phyloP scores from a whole-genome alignment of 2,888 invertebrate species.

The Limnephilus lunatus region DNA sequence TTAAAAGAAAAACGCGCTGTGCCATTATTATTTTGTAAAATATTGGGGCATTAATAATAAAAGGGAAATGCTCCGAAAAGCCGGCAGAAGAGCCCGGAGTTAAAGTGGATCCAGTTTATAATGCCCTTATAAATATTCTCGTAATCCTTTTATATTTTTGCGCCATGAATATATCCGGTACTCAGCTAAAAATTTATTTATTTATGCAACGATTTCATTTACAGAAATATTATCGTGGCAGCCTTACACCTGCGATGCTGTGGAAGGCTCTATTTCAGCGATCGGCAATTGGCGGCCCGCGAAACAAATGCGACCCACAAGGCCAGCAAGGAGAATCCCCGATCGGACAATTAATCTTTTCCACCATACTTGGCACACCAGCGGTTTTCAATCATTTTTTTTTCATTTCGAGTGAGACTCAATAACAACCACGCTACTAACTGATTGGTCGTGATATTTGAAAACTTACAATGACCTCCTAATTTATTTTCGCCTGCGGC shows the following conservation, averaged over 20 bases:
- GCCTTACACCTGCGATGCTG: not conserved
- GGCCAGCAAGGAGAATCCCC: no score
- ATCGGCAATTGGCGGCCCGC: no score
- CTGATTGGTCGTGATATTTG: no score
- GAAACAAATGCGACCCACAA: no score
- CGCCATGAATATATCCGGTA: slow-evolving; percentile 25
- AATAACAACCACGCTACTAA: no score
- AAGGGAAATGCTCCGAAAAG: not conserved
- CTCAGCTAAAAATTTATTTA: not conserved
- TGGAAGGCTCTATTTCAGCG: not conserved
- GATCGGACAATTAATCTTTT: no score
- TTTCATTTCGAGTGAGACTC: no score
- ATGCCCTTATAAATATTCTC: slow-evolving; percentile 24
- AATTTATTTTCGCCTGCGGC: no score
- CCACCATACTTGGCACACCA: no score
- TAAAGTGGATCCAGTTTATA: slow-evolving; percentile 25
- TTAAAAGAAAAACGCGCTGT: slow-evolving; percentile 2
- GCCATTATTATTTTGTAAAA: not conserved
- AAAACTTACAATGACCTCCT: no score
- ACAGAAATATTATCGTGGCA: not conserved
- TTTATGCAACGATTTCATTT: not conserved
- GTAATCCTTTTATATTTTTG: slow-evolving; percentile 32
- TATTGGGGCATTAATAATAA: not conserved
- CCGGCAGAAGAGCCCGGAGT: not conserved
- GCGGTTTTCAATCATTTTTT: no score